Conservation (phyloP, 2,797 vertebrate genomes). For the Acipenser transmontanus region DNA sequence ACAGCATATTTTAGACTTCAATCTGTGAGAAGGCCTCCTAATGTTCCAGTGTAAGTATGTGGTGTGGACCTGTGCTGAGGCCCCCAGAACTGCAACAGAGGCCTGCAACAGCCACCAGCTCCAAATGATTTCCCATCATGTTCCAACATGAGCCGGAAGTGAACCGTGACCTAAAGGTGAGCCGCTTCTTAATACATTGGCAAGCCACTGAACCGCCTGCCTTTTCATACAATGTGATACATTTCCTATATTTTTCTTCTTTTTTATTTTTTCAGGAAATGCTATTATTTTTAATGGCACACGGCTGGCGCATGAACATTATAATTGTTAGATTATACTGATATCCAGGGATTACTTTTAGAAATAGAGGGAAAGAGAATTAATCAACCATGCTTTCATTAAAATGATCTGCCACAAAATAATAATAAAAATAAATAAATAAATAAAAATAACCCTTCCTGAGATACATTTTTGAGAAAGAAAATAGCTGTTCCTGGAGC, state of each 20-base stretch:
- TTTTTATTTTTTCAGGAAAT: conserved; percentile 1
- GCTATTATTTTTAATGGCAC: conserved; percentile 8
- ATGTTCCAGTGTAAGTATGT: too few species aligned
- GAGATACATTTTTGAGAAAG: conserved; percentile 1
- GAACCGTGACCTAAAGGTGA: neutral
- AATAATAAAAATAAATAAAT: too few species aligned
- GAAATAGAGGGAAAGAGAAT: conserved; percentile 11
- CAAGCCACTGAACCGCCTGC: neutral
- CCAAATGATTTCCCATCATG: neutral
- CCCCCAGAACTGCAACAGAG: neutral
- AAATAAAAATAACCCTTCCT: conserved; percentile 2
- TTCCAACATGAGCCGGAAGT: neutral
- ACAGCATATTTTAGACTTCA: too few species aligned
- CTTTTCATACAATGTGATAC: conserved; percentile 1
- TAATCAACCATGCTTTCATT: neutral
- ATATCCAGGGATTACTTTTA: conserved; percentile 11
- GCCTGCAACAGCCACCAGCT: neutral
- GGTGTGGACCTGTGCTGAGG: neutral
- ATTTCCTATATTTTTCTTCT: neutral
- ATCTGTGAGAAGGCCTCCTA: too few species aligned
- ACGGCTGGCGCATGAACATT: conserved; percentile 6
- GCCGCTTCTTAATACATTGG: neutral
- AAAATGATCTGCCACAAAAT: too few species aligned
- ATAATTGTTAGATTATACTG: conserved; percentile 6
- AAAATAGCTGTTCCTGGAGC: conserved; percentile 10